A percentile compares a stretch with the other conserved stretches of the same genome.
phyloP scores from a whole-genome alignment of 2,797 vertebrate species.

The Peromyscus aztecus region DNA sequence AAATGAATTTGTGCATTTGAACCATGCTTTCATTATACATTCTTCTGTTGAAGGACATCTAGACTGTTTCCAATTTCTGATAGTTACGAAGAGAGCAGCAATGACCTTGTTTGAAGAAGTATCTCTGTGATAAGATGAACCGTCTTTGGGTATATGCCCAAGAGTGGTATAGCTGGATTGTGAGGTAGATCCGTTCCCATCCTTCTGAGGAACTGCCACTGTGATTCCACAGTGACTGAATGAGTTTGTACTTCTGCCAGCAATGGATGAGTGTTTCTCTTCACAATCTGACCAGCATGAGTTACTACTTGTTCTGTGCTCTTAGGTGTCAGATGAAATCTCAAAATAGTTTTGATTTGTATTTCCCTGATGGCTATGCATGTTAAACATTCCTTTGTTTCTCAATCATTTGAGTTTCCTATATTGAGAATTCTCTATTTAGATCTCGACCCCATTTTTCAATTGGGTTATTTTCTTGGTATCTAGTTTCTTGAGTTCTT shows the following conservation, averaged over 20 bases:
- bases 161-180: neutral
- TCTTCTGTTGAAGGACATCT: neutral
- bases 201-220: neutral
- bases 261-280: neutral
- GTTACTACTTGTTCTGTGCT: neutral
- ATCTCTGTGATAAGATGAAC: neutral
- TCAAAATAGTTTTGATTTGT: neutral
- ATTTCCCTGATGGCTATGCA: neutral
- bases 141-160: neutral
- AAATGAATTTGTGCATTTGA: neutral
- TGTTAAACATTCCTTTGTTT: neutral
- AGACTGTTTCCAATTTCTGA: neutral
- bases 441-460: neutral
- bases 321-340: neutral
- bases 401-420: neutral
- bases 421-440: neutral
- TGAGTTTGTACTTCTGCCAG: neutral
- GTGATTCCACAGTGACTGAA: neutral
- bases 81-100: neutral
- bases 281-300: neutral
- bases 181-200: neutral
- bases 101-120: neutral
- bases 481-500: neutral
- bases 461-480: neutral
- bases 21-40: neutral